Conservation (phyloP, 1,140 invertebrate species). For the Coenobita brevimanus region DNA sequence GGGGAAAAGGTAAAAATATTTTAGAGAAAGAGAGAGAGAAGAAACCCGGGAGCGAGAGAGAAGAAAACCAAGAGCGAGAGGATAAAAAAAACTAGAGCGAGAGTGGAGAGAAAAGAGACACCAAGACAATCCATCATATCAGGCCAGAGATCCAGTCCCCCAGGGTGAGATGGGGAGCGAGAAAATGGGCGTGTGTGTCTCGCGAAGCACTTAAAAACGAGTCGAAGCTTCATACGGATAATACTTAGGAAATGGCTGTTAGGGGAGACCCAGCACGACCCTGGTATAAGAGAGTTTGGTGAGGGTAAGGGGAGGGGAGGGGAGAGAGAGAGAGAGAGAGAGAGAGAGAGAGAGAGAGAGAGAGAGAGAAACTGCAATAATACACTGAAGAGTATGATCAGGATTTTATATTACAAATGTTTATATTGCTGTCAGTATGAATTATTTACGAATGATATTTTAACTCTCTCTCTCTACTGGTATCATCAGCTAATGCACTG, state of each 20-base stretch:
- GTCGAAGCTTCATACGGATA: slow-evolving; percentile 25
- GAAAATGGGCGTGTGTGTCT: not conserved
- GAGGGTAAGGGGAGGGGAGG: not conserved
- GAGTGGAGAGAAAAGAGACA: not conserved
- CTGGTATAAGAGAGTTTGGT: too few species aligned
- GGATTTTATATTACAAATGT: too few species aligned
- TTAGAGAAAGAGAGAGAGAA: not conserved
- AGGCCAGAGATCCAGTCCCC: too few species aligned
- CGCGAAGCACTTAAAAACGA: not conserved
- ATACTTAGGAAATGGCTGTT: slow-evolving; percentile 19
- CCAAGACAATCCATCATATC: too few species aligned
- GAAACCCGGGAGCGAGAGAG: not conserved
- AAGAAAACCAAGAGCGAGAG: not conserved
- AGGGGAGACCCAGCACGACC: not conserved
- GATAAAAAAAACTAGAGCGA: too few species aligned
- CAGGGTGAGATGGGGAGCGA: not conserved
- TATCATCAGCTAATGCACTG: too few species aligned
- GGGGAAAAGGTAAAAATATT: too few species aligned
- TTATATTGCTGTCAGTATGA: too few species aligned
- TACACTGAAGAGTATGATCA: too few species aligned
- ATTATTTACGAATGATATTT: too few species aligned
- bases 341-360: not conserved
- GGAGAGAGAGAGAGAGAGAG: not conserved
- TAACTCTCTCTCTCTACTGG: too few species aligned
- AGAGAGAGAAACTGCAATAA: too few species aligned